Percentiles rank a stretch among this genome's conserved stretches.
Evolutionary conservation across 1,140 invertebrate genomes (phyloP).

Genomic region (Lucilia cuprina): DNA sequence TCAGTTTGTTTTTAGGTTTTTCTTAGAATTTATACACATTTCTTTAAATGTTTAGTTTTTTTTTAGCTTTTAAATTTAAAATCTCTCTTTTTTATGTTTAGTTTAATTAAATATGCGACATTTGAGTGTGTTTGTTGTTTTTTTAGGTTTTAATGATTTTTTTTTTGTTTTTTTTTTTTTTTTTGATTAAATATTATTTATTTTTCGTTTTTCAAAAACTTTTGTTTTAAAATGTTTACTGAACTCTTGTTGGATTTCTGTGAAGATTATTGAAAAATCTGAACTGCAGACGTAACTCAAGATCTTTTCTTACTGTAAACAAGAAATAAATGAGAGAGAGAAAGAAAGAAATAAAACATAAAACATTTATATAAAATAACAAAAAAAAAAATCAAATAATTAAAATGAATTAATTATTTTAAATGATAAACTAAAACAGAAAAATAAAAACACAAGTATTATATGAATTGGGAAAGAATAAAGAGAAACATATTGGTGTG

Average conservation of each 20-base stretch:
- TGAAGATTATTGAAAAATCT: slow-evolving; percentile 91
- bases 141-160: slow-evolving; percentile 20
- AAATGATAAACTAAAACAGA: neutral
- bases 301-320: slow-evolving; percentile 89
- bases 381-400: slow-evolving; percentile 44
- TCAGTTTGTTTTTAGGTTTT: neutral
- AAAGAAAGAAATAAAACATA: slow-evolving; percentile 39
- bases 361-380: slow-evolving; percentile 45
- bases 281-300: slow-evolving; percentile 89
- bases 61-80: neutral
- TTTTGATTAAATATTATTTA: slow-evolving; percentile 40
- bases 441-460: neutral
- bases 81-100: neutral
- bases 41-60: neutral
- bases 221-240: slow-evolving; percentile 64
- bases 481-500: neutral
- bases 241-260: slow-evolving; percentile 84
- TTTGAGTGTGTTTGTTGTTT: neutral
- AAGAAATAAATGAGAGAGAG: slow-evolving; percentile 55
- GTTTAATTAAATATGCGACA: slow-evolving; percentile 5
- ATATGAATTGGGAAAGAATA: slow-evolving; percentile 15
- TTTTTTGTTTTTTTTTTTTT: slow-evolving; percentile 23
- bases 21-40: neutral
- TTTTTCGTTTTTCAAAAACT: neutral
- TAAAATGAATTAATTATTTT: slow-evolving; percentile 38